Percentiles rank a stretch among this genome's conserved stretches.
Conservation (phyloP, 2,113 vertebrate species). For the Sclerurus mexicanus region DNA sequence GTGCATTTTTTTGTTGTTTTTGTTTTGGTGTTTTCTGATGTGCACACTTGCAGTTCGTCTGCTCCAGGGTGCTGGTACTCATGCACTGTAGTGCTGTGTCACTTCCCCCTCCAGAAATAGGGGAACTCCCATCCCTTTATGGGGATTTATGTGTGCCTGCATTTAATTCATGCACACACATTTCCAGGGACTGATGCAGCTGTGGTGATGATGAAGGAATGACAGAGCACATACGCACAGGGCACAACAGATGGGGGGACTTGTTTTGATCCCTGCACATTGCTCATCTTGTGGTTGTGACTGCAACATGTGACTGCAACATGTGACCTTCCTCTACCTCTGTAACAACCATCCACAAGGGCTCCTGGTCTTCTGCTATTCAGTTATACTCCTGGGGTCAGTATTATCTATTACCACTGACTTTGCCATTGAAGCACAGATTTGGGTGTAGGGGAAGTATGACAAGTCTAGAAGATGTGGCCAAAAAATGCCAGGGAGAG, state of each 20-base stretch:
- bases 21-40: background rate
- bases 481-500: background rate
- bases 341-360: background rate
- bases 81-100: background rate
- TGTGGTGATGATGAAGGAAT: background rate
- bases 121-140: background rate
- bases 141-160: background rate
- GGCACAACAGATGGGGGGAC: background rate
- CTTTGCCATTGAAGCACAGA: background rate
- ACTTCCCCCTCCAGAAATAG: background rate
- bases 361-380: background rate
- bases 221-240: background rate
- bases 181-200: background rate
- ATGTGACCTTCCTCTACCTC: accelerated
- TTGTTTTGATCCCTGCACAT: background rate
- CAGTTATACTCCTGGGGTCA: background rate
- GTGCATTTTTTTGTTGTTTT: background rate
- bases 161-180: background rate
- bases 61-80: background rate
- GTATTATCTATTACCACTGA: background rate
- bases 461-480: background rate
- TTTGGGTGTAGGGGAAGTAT: background rate
- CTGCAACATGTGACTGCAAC: background rate
- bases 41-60: background rate
- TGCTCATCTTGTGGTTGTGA: background rate